phyloP scores from a whole-genome alignment of 2,888 invertebrate species.

The Strigamia maritima region DNA sequence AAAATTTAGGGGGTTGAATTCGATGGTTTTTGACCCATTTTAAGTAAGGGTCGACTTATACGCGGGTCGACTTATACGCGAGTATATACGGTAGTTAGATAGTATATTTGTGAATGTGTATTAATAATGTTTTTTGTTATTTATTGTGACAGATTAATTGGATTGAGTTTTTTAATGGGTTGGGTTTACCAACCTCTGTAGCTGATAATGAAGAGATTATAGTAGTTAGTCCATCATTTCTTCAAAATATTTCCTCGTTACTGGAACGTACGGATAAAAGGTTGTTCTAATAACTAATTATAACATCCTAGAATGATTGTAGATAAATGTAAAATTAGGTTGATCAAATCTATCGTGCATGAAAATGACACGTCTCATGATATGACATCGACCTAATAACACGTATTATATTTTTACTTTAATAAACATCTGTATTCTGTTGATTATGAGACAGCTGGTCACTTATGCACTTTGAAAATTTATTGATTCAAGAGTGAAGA shows the following conservation, averaged over 20 bases:
- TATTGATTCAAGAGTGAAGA: background rate
- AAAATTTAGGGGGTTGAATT: too few species aligned
- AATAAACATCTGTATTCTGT: background rate
- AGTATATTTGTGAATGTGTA: background rate
- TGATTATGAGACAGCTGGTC: background rate
- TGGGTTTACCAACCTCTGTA: slow-evolving; percentile 58
- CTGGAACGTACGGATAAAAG: slow-evolving; percentile 60
- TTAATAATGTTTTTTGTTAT: background rate
- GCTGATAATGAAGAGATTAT: slow-evolving; percentile 70
- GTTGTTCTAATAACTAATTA: slow-evolving; percentile 47
- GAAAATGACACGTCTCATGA: background rate
- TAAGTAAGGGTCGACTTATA: too few species aligned
- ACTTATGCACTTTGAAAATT: background rate
- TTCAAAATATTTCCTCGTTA: slow-evolving; percentile 66
- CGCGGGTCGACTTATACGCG: too few species aligned
- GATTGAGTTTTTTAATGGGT: slow-evolving; percentile 76
- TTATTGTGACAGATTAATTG: slow-evolving; percentile 55
- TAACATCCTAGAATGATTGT: background rate
- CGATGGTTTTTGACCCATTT: too few species aligned
- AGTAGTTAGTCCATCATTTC: slow-evolving; percentile 78
- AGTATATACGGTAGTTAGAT: too few species aligned
- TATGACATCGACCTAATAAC: background rate
- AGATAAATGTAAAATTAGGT: background rate
- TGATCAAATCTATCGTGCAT: background rate
- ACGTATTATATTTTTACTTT: background rate